Conservation (phyloP, 2,797 vertebrate species). For the Esox masquinongy region DNA sequence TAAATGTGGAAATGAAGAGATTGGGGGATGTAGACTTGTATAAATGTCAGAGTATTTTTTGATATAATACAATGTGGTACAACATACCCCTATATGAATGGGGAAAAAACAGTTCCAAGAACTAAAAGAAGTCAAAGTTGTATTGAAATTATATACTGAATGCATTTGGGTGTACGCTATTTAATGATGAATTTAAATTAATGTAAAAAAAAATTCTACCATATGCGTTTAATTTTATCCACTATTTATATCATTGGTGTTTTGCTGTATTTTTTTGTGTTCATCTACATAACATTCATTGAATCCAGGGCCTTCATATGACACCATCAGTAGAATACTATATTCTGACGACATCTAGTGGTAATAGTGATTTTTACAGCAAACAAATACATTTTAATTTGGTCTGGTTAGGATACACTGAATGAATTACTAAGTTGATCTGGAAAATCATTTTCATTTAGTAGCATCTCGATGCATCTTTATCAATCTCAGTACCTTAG, state of each 20-base stretch:
- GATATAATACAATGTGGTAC: constrained; percentile 26
- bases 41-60: constrained; percentile 30
- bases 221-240: not conserved
- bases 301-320: not conserved
- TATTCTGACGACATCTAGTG: not conserved
- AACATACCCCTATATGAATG: constrained; percentile 13
- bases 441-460: not conserved
- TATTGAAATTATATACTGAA: not conserved
- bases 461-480: no score
- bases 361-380: not conserved
- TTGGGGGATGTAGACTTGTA: constrained; percentile 31
- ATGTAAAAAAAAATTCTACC: not conserved
- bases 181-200: not conserved
- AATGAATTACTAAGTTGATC: not conserved
- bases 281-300: not conserved
- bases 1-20: not conserved
- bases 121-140: not conserved
- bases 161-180: not conserved
- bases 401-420: not conserved
- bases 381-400: not conserved
- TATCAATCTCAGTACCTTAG: no score
- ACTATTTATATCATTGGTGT: not conserved
- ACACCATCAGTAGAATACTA: not conserved
- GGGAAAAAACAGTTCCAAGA: not conserved
- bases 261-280: not conserved